Evolutionary conservation across 2,113 vertebrate species (phyloP).

Genomic region (Narcine bancroftii): DNA sequence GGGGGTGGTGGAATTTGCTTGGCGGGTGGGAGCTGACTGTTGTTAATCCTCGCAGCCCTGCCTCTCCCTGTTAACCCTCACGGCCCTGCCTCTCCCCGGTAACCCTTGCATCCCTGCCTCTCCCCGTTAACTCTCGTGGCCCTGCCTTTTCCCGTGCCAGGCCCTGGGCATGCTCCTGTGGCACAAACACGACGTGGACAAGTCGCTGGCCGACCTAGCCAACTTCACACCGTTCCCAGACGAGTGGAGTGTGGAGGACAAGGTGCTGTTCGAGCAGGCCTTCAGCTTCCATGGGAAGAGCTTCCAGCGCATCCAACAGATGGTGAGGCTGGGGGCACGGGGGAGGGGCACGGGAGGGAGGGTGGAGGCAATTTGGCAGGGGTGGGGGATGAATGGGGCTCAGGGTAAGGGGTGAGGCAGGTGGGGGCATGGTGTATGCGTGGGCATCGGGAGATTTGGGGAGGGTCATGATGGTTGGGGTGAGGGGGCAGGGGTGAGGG

Average conservation of each 20-base stretch:
- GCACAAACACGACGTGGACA: constrained; percentile 69
- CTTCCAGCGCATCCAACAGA: constrained; percentile 70
- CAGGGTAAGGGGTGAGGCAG: too few species aligned
- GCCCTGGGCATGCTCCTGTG: constrained; percentile 67
- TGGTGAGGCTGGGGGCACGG: constrained; percentile 52
- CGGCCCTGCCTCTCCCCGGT: too few species aligned
- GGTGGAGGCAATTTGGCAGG: too few species aligned
- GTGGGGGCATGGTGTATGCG: too few species aligned
- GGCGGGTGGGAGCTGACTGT: not conserved
- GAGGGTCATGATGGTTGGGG: too few species aligned
- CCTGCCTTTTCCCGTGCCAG: constrained; percentile 45
- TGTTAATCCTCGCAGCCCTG: not conserved
- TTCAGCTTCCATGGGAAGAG: constrained; percentile 70
- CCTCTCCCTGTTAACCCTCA: too few species aligned
- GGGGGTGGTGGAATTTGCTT: not conserved
- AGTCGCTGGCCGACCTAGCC: constrained; percentile 65
- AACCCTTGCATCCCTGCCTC: too few species aligned
- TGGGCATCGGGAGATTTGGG: too few species aligned
- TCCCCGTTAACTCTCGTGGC: too few species aligned
- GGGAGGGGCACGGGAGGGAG: too few species aligned
- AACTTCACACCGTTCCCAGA: constrained; percentile 70
- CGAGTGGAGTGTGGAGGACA: constrained; percentile 69
- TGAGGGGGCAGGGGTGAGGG: not conserved
- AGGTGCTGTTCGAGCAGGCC: constrained; percentile 68
- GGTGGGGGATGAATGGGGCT: too few species aligned